Conservation (phyloP, 2,797 vertebrate genomes). For the Molossus alvarezi region DNA sequence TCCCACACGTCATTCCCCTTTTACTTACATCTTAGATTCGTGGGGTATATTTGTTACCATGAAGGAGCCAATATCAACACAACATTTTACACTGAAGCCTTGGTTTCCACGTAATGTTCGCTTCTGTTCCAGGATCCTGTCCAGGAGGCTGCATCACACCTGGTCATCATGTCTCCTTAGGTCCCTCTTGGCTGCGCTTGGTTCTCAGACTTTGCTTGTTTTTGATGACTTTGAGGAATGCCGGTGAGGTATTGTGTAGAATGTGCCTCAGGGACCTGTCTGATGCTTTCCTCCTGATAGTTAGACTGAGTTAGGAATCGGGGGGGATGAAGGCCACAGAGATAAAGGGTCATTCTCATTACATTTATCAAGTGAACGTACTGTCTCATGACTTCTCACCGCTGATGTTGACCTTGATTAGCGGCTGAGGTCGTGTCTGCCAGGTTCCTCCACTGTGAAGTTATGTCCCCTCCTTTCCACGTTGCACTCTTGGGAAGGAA, state of each 20-base stretch:
- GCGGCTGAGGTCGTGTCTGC: neutral
- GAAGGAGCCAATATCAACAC: neutral
- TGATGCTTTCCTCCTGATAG: neutral
- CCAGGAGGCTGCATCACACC: neutral
- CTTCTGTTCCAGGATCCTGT: neutral
- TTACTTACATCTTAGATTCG: neutral
- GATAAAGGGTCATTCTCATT: neutral
- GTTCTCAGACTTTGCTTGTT: conserved; percentile 28
- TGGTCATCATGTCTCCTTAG: neutral
- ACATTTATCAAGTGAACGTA: neutral
- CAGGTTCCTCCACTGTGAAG: neutral
- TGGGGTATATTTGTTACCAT: neutral
- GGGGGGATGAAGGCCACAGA: neutral
- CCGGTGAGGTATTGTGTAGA: neutral
- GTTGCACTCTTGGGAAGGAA: neutral
- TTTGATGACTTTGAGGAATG: neutral
- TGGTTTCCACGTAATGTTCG: neutral
- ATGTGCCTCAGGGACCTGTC: neutral
- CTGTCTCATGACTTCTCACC: neutral
- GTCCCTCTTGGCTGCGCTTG: neutral
- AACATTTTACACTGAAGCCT: neutral
- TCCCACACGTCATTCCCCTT: neutral
- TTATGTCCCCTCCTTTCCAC: neutral
- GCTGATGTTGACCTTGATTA: neutral
- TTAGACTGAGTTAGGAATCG: neutral